These are phyloP conservation scores for Oxyura jamaicensis DNA, from an alignment of 2,113 vertebrate species.

Conservation along the genomic window DNA sequence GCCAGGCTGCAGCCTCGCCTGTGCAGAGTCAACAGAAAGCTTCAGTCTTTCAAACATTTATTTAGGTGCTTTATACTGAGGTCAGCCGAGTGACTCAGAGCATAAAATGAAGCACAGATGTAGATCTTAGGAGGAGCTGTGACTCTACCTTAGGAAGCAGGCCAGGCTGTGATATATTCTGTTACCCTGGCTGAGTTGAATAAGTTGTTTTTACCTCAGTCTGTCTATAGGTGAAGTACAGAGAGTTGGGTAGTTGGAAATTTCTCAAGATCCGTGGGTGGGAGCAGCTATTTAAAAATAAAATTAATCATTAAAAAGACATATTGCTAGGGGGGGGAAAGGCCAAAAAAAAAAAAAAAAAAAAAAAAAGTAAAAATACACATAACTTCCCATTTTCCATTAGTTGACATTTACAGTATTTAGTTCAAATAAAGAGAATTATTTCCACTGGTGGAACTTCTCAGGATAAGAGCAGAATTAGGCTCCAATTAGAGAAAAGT, in stretches of 20 bases:
- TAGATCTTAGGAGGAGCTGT: background rate
- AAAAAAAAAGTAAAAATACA: background rate
- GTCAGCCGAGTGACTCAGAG: background rate
- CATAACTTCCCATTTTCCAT: background rate
- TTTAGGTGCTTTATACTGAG: background rate
- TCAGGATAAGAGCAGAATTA: background rate
- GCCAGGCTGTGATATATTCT: background rate
- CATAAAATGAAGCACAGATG: background rate
- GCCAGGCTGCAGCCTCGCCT: background rate
- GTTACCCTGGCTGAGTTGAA: background rate
- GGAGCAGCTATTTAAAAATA: background rate
- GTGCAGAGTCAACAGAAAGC: conserved; percentile 19
- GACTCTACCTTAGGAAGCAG: background rate
- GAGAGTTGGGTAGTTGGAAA: background rate
- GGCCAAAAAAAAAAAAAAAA: background rate
- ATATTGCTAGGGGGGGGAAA: background rate
- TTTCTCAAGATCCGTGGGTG: background rate
- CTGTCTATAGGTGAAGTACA: background rate
- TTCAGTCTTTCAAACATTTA: conserved; percentile 12
- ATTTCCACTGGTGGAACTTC: background rate
- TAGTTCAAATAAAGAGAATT: background rate
- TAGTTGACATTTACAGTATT: background rate
- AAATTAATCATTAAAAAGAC: background rate
- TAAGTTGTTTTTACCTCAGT: background rate
- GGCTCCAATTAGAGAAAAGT: background rate